Evolutionary conservation across 2,113 vertebrate genomes (phyloP).

Genomic region (Engraulis encrasicolus): DNA sequence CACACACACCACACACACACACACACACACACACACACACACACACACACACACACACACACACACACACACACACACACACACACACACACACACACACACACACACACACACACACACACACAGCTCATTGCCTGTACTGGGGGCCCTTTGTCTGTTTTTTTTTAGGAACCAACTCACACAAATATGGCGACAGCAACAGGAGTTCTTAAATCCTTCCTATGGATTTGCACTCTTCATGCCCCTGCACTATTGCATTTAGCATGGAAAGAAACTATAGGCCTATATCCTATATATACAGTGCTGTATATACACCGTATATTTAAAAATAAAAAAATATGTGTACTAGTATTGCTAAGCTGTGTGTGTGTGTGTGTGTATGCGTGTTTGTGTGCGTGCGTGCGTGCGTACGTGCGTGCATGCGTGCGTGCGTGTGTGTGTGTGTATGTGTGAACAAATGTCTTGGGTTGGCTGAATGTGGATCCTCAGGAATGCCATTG

Average conservation of each 20-base stretch:
- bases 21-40: too few species aligned
- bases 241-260: not conserved
- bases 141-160: conserved; percentile 23
- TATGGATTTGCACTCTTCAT: not conserved
- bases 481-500: conserved; percentile 55
- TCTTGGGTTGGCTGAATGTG: conserved; percentile 46
- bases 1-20: too few species aligned
- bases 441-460: conserved; percentile 41
- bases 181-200: not conserved
- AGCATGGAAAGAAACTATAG: not conserved
- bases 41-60: too few species aligned
- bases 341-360: not conserved
- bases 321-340: too few species aligned
- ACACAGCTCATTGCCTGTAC: conserved; percentile 44
- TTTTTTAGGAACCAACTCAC: not conserved
- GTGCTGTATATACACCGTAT: not conserved
- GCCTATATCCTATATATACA: too few species aligned
- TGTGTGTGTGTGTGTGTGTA: conserved; percentile 16
- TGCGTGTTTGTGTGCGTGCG: conserved; percentile 48
- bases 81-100: too few species aligned
- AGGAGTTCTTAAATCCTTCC: conserved; percentile 11
- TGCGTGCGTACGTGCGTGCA: conserved; percentile 42
- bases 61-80: too few species aligned
- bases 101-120: conserved; percentile 49
- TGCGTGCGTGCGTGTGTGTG: too few species aligned